phyloP scores from a whole-genome alignment of 2,113 vertebrate species.

The Rhinogobius similis region DNA sequence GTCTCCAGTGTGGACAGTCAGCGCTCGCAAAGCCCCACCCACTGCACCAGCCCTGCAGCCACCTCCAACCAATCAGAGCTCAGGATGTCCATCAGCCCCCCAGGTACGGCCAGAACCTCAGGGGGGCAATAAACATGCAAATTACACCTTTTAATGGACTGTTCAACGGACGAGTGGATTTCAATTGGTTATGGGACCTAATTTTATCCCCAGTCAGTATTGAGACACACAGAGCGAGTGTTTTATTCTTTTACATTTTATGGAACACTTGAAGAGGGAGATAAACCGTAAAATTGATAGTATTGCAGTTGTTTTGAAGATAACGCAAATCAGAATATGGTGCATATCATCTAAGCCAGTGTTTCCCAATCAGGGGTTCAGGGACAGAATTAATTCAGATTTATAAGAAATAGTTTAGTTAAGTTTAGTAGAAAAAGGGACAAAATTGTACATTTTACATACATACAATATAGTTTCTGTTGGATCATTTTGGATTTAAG shows the following conservation, averaged over 20 bases:
- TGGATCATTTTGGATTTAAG: too few relatives aligned
- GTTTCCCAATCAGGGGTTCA: too few relatives aligned
- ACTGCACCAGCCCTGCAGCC: constrained; percentile 83
- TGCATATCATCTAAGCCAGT: too few relatives aligned
- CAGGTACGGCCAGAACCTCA: constrained; percentile 77
- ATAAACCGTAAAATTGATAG: neutral
- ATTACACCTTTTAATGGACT: neutral
- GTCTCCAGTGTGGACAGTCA: constrained; percentile 88
- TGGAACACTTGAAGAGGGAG: neutral
- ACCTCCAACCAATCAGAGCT: constrained; percentile 89
- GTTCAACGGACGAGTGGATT: neutral
- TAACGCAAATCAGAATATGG: too few relatives aligned
- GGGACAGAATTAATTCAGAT: too few relatives aligned
- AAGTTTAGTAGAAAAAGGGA: too few relatives aligned
- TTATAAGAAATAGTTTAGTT: too few relatives aligned
- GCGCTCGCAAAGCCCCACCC: constrained; percentile 78
- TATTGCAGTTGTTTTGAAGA: too few relatives aligned
- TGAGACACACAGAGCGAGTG: neutral
- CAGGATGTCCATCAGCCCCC: constrained; percentile 80
- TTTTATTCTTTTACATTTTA: neutral
- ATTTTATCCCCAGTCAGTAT: neutral
- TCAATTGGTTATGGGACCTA: constrained; percentile 1
- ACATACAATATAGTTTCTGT: too few relatives aligned
- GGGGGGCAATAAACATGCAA: neutral
- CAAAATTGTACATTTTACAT: too few relatives aligned